Base-by-base conservation (phyloP, 2,888 invertebrate genomes). In the Adelognathus sp. region DNA sequence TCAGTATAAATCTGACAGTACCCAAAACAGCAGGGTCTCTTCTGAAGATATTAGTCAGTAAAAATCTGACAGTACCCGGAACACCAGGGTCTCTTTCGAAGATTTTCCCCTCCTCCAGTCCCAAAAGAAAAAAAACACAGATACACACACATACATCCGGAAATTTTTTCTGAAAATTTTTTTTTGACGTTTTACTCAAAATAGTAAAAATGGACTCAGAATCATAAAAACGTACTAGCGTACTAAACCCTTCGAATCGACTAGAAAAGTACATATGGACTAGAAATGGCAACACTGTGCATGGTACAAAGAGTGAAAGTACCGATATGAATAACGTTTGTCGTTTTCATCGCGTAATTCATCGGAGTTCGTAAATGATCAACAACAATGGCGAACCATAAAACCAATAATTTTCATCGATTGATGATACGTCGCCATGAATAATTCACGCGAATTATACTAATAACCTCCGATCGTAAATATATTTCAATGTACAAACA, bases 401-500 rank as follows among this genome's bases (percentile, higher is more conserved):
- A 44, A 44, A 41, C 39, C 36, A 11, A 36, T 52, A n/a, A 9
- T 24, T 24, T 29, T 67, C 29, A 29, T 54, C n/a, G 39, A 18
- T 52, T 36, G 18, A 41, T 24, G 39, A 11, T 36, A 16, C 33
- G 7, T 1, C 27, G 24, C 11, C 21, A 21, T 29, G n/a, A 1
- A 29, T 4, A 44, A 58, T 27, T 7, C 44, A 24, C 29, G 16
- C n/a, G 27, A 36, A 44, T 36, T 14, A 11, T 2, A 69, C 31
- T 69, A 56, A 72, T 72, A 58, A 56, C 50, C 46, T 33, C 24
- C 1, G 27, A 52, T 41, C 39, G 33, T 52, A 50, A 70, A 73
- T 64, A 58, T 14, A 61, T 66, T 54, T 71, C 67, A 79, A 71
- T 56, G 67, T 39, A 56, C 50, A 31, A 39, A 56, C 71, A 71